Evolutionary conservation across 2,888 invertebrate genomes (phyloP).

Genomic region (Folsomia candida): DNA sequence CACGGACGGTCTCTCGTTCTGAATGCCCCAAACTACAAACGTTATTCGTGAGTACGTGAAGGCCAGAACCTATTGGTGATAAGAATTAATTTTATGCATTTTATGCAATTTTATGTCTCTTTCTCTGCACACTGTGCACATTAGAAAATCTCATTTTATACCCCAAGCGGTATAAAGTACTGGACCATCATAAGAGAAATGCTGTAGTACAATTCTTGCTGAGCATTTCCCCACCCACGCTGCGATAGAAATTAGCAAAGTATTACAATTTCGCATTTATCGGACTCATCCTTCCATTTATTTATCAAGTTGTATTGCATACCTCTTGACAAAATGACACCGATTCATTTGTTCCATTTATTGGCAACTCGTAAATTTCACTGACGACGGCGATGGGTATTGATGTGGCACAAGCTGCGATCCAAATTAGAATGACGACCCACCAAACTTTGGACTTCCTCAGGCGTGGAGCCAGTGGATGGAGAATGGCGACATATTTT

Average conservation of each 20-base stretch:
- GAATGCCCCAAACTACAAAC: conserved; percentile 81
- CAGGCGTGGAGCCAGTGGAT: not conserved
- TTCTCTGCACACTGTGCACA: no score
- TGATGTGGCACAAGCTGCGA: not conserved
- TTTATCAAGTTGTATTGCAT: no score
- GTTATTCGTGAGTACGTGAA: conserved; percentile 84
- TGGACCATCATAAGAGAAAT: not conserved
- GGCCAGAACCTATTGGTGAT: no score
- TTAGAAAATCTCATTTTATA: no score
- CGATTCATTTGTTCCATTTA: not conserved
- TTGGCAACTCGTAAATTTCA: not conserved
- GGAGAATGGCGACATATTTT: conserved; percentile 71
- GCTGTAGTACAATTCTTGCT: not conserved
- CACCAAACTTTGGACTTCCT: not conserved
- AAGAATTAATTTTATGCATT: no score
- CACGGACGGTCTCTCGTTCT: conserved; percentile 50
- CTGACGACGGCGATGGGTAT: not conserved
- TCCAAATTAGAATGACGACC: not conserved
- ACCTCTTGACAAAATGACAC: not conserved
- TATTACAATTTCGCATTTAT: not conserved
- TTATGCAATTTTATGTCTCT: no score
- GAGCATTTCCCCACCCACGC: not conserved
- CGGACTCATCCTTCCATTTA: not conserved
- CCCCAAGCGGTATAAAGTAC: not conserved
- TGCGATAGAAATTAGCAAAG: not conserved